A percentile compares a stretch with the other conserved stretches of the same genome.
These are phyloP conservation scores for Amaurobius ferox DNA, from an alignment of 2,888 invertebrate genomes.

Conservation along the genomic window DNA sequence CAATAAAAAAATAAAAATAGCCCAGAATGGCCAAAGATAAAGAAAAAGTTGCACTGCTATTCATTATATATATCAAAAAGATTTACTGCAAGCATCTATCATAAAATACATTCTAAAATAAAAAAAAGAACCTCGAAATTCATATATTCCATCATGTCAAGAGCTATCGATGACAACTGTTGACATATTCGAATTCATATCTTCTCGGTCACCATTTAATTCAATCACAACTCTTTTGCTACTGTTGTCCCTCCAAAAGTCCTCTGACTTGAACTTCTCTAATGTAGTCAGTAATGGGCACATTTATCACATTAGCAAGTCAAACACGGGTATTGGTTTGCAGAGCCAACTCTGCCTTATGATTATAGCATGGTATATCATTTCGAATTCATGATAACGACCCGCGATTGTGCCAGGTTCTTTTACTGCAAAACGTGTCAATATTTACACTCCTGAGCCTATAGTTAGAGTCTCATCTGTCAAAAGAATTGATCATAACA, in stretches of 20 bases:
- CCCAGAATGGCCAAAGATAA: no score
- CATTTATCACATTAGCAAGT: constrained; percentile 43
- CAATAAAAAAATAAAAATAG: no score
- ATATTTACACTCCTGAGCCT: constrained; percentile 63
- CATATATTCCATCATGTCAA: no score
- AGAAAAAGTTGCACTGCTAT: no score
- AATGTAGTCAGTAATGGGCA: neutral
- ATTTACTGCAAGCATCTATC: no score
- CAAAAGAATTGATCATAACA: constrained; percentile 27
- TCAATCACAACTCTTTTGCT: constrained; percentile 53
- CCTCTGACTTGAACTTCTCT: neutral
- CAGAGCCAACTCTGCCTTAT: constrained; percentile 19
- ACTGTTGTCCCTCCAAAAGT: neutral
- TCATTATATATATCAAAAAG: no score
- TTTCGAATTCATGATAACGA: constrained; percentile 38
- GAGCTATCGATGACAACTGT: no score
- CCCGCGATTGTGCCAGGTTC: constrained; percentile 40
- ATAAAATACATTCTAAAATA: no score
- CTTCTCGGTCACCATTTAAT: constrained; percentile 28
- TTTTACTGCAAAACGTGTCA: constrained; percentile 44
- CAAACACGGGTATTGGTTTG: constrained; percentile 21
- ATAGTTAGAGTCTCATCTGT: constrained; percentile 53
- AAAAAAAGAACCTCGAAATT: no score
- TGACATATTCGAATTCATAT: no score
- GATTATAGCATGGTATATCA: constrained; percentile 33